A percentile compares a stretch with the other conserved stretches of the same genome.
These are phyloP conservation scores for Drosophila orosa DNA, from an alignment of 1,140 invertebrate genomes.

Conservation along the genomic window DNA sequence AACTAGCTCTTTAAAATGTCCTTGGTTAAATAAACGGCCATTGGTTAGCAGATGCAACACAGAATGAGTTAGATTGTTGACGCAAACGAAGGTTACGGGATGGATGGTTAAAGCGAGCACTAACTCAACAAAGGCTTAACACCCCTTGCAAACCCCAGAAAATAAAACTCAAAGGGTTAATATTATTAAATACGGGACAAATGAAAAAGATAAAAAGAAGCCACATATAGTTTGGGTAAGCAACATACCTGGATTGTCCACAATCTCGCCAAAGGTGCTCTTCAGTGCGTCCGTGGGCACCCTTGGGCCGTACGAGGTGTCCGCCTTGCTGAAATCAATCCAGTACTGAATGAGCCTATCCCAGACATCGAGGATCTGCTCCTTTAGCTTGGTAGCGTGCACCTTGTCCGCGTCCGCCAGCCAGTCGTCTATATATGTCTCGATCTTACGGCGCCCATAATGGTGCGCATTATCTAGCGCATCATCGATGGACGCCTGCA, in stretches of 20 bases:
- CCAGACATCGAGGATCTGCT: slow-evolving; percentile 96
- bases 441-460: slow-evolving; percentile 88
- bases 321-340: slow-evolving; percentile 88
- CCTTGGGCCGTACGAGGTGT: slow-evolving; percentile 87
- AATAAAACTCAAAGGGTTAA: slow-evolving; percentile 24
- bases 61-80: slow-evolving; percentile 76
- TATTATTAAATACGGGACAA: slow-evolving; percentile 37
- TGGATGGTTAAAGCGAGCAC: slow-evolving; percentile 37
- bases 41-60: slow-evolving; percentile 80
- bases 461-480: slow-evolving; percentile 96
- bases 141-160: slow-evolving; percentile 33
- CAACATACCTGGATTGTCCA: slow-evolving; percentile 81
- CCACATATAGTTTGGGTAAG: not conserved
- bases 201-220: slow-evolving; percentile 25
- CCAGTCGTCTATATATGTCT: slow-evolving; percentile 85
- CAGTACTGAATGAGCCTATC: slow-evolving; percentile 96
- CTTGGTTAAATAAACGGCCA: slow-evolving; percentile 82
- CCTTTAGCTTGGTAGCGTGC: slow-evolving; percentile 94
- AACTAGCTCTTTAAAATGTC: slow-evolving; percentile 85
- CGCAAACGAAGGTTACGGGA: slow-evolving; percentile 57
- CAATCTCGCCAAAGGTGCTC: slow-evolving; percentile 86
- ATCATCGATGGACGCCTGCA: slow-evolving; percentile 90
- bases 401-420: slow-evolving; percentile 92
- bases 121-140: slow-evolving; percentile 15
- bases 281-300: slow-evolving; percentile 88